Conservation (phyloP, 2,113 vertebrate genomes). For the Prinia subflava region DNA sequence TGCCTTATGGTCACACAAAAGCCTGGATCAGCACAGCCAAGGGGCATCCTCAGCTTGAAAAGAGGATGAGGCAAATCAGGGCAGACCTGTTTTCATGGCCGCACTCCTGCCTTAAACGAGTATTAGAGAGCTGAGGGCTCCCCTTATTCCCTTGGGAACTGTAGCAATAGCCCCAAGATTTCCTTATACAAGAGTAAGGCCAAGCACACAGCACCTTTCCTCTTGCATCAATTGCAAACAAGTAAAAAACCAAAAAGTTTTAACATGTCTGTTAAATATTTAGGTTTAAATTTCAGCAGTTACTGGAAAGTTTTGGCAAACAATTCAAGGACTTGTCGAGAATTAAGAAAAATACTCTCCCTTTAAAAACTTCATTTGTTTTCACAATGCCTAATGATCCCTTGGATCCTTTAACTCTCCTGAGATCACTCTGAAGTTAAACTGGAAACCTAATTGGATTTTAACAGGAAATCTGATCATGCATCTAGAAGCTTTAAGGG, state of each 20-base stretch:
- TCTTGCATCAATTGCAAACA: neutral
- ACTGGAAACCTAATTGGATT: neutral
- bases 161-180: neutral
- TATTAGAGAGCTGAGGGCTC: neutral
- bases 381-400: neutral
- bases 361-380: neutral
- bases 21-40: neutral
- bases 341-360: neutral
- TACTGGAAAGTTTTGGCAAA: neutral
- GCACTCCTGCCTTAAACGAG: neutral
- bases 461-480: neutral
- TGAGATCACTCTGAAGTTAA: neutral
- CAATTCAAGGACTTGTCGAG: neutral
- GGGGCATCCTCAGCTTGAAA: neutral
- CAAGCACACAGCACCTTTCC: neutral
- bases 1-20: neutral
- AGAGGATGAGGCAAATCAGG: neutral
- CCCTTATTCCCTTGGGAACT: neutral
- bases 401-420: neutral
- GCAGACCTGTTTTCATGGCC: neutral
- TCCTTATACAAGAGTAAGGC: neutral
- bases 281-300: neutral
- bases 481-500: neutral
- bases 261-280: neutral
- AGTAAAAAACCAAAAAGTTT: neutral